phyloP scores from a whole-genome alignment of 2,113 vertebrate genomes.

The Halichoeres trimaculatus region DNA sequence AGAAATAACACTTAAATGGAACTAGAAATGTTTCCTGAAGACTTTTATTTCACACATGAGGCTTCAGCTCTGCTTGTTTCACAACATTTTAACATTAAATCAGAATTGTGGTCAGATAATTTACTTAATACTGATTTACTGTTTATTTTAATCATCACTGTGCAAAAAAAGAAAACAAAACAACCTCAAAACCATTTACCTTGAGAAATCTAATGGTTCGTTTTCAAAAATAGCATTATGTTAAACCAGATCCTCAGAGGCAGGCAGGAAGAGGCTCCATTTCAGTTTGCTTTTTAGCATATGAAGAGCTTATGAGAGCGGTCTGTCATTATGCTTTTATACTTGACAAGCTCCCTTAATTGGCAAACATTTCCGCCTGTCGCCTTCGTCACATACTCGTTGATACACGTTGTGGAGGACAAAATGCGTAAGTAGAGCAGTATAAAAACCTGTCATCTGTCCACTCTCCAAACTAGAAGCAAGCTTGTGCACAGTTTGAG shows the following conservation, averaged over 20 bases:
- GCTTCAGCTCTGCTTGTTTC: no score
- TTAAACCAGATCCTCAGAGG: background rate
- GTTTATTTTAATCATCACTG: background rate
- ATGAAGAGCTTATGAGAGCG: conserved; percentile 51
- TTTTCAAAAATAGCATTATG: background rate
- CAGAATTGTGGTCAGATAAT: no score
- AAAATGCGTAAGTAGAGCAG: conserved; percentile 3
- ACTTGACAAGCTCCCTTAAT: conserved; percentile 43
- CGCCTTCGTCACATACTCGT: conserved; percentile 52
- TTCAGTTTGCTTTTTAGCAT: conserved; percentile 50
- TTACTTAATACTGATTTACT: background rate
- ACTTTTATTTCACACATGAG: no score
- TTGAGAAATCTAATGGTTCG: background rate
- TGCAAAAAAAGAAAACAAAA: background rate
- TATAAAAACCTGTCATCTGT: conserved; percentile 59
- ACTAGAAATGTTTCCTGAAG: no score
- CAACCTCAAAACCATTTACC: background rate
- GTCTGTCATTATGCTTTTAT: conserved; percentile 32
- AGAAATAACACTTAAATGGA: no score
- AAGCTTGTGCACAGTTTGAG: background rate
- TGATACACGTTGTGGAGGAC: conserved; percentile 32
- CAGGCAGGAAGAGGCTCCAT: conserved; percentile 3
- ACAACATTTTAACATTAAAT: no score
- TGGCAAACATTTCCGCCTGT: conserved; percentile 62
- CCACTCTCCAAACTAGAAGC: background rate